phyloP scores from a whole-genome alignment of 1,140 invertebrate species.

The Carposina sasakii region DNA sequence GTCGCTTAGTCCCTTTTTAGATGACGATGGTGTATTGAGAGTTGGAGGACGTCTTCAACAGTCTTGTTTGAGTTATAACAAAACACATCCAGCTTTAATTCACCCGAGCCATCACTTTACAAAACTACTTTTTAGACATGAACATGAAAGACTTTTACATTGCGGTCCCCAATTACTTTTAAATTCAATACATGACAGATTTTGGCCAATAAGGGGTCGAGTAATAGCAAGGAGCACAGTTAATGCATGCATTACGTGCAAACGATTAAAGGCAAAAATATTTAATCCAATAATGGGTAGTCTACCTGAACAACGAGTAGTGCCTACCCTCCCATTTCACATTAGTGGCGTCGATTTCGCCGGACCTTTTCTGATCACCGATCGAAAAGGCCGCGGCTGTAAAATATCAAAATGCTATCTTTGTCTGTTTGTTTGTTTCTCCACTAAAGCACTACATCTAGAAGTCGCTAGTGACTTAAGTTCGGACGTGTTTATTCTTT shows the following conservation, averaged over 20 bases:
- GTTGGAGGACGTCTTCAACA: neutral
- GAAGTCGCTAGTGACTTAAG: constrained; percentile 16
- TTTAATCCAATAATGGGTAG: constrained; percentile 16
- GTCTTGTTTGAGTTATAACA: neutral
- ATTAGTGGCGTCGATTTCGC: constrained; percentile 29
- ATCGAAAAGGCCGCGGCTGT: constrained; percentile 21
- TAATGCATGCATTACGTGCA: constrained; percentile 4
- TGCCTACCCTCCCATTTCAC: constrained; percentile 15
- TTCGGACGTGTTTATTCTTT: constrained; percentile 10
- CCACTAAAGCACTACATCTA: constrained; percentile 29
- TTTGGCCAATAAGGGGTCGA: constrained; percentile 14
- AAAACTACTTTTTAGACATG: neutral
- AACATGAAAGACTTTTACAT: constrained; percentile 9
- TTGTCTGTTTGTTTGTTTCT: constrained; percentile 36
- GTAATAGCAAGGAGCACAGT: neutral
- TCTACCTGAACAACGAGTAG: constrained; percentile 5
- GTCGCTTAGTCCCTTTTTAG: neutral
- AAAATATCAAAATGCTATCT: constrained; percentile 30
- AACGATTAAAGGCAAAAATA: constrained; percentile 6
- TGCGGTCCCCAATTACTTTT: constrained; percentile 11
- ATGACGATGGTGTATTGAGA: neutral
- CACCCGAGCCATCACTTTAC: neutral
- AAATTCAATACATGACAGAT: constrained; percentile 1
- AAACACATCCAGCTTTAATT: neutral
- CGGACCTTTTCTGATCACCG: constrained; percentile 27